Conservation (phyloP, 2,797 vertebrate species). For the Lacerta bilineata region DNA sequence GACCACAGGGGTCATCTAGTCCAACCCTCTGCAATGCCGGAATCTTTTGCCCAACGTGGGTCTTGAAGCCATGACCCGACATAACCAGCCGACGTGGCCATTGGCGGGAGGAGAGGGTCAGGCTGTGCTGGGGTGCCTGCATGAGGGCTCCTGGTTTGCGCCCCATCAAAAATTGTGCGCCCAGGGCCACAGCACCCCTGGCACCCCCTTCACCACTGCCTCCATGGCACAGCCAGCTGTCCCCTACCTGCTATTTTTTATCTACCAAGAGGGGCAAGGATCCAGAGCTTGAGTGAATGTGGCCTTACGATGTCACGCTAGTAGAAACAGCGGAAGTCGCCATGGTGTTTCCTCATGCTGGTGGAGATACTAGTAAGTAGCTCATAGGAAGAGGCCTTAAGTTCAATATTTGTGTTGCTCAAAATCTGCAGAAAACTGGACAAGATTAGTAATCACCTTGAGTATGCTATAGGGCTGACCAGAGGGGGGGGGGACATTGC, state of each 20-base stretch:
- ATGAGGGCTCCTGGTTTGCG: too few relatives aligned
- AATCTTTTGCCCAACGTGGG: too few relatives aligned
- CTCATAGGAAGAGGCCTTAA: background rate
- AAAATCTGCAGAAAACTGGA: background rate
- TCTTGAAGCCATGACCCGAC: too few relatives aligned
- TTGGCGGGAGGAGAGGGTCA: too few relatives aligned
- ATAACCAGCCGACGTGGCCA: too few relatives aligned
- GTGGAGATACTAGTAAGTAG: background rate
- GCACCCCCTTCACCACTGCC: background rate
- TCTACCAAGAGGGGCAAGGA: too few relatives aligned
- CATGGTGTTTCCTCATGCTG: background rate
- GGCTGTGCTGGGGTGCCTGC: too few relatives aligned
- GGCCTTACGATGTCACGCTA: background rate
- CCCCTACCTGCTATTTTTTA: background rate
- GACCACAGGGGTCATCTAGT: background rate
- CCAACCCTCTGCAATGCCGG: too few relatives aligned
- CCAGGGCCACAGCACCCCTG: background rate
- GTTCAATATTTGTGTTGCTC: conserved; percentile 3
- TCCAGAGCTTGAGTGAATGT: too few relatives aligned
- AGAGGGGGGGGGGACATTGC: conserved; percentile 47
- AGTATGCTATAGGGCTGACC: conserved; percentile 43
- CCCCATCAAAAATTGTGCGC: too few relatives aligned
- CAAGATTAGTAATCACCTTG: conserved; percentile 66
- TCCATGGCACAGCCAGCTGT: background rate
- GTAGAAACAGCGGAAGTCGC: background rate